These are phyloP conservation scores for Pampusana beccarii DNA, from an alignment of 2,113 vertebrate genomes.

Conservation along the genomic window DNA sequence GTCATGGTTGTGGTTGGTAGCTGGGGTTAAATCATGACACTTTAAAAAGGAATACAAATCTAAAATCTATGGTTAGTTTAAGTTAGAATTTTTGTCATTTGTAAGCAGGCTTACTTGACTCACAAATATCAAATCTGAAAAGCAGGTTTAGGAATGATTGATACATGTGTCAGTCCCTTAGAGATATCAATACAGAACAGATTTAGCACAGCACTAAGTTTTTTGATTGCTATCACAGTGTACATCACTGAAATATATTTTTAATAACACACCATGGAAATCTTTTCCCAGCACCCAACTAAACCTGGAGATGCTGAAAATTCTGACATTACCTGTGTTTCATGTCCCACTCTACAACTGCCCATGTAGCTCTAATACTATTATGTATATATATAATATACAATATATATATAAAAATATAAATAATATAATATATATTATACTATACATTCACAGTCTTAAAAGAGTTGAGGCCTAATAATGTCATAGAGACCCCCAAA, in stretches of 20 bases:
- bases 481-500: background rate
- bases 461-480: background rate
- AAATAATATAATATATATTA: too few species aligned
- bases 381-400: too few species aligned
- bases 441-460: background rate
- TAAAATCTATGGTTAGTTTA: constrained; percentile 21
- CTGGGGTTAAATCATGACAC: too few species aligned
- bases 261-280: background rate
- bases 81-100: background rate
- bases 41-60: background rate
- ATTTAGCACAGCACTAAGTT: background rate
- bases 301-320: background rate
- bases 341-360: background rate
- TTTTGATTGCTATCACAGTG: background rate
- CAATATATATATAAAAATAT: too few species aligned
- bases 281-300: background rate
- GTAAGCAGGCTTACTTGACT: background rate
- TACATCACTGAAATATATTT: background rate
- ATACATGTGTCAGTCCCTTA: background rate
- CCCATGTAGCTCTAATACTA: background rate
- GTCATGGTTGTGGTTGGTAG: too few species aligned
- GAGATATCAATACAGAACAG: background rate
- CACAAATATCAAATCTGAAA: background rate
- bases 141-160: background rate
- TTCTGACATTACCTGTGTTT: background rate